These are phyloP conservation scores for Pseudocheirus occidentalis DNA, from an alignment of 2,797 vertebrate genomes.

Conservation along the genomic window DNA sequence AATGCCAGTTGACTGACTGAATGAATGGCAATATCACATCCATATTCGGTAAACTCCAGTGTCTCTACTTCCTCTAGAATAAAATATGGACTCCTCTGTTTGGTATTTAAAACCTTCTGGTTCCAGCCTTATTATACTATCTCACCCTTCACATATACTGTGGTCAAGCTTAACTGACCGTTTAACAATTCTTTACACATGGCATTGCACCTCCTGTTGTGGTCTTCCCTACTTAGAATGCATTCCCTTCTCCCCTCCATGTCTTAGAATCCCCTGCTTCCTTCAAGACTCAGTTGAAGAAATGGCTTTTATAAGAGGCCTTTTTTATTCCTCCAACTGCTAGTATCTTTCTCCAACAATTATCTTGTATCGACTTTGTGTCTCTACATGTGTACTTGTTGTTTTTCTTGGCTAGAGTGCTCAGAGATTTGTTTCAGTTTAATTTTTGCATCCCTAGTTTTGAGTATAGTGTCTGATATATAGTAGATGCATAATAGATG, in stretches of 20 bases:
- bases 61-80: not conserved
- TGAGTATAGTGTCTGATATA: not conserved
- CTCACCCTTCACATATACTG: not conserved
- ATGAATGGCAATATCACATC: not conserved
- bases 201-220: not conserved
- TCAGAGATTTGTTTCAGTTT: not conserved
- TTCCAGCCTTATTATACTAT: not conserved
- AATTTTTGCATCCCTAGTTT: not conserved
- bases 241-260: not conserved
- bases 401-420: not conserved
- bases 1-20: not conserved
- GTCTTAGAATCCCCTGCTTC: not conserved
- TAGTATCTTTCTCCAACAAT: not conserved
- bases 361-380: not conserved
- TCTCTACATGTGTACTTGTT: not conserved
- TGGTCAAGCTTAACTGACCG: not conserved
- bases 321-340: not conserved
- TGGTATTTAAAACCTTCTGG: not conserved
- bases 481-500: too few relatives aligned
- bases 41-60: not conserved
- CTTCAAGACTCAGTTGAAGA: not conserved
- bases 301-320: not conserved
- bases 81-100: not conserved
- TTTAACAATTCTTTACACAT: not conserved
- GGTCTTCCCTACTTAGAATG: not conserved